phyloP scores from a whole-genome alignment of 2,888 invertebrate species.

The Steromphala cineraria region DNA sequence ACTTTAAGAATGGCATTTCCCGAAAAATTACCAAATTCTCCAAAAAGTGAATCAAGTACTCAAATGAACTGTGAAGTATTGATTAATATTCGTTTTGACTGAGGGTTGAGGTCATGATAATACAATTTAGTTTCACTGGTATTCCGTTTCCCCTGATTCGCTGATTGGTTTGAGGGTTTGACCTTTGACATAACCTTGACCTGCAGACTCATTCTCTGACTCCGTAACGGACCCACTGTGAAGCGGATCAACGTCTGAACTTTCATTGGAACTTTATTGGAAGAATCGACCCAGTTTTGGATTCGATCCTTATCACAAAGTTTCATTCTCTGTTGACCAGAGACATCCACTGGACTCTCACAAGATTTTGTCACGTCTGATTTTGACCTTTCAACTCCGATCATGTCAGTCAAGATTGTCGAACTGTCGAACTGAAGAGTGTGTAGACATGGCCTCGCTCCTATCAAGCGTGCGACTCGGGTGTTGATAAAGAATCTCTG shows the following conservation, averaged over 20 bases:
- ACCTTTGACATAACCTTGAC: conserved; percentile 4
- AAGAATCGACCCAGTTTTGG: conserved; percentile 70
- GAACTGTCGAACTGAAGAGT: conserved; percentile 60
- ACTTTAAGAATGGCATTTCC: too few species aligned
- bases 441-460: conserved; percentile 62
- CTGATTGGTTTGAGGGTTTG: background rate
- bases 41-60: too few species aligned
- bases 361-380: background rate
- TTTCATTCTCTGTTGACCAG: conserved; percentile 10
- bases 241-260: background rate
- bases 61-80: too few species aligned
- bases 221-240: background rate
- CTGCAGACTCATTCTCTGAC: background rate
- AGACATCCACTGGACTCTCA: background rate
- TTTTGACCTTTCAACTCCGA: background rate
- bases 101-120: too few species aligned
- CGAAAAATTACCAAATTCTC: too few species aligned
- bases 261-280: conserved; percentile 50
- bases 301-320: conserved; percentile 62
- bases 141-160: background rate
- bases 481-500: conserved; percentile 69
- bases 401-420: conserved; percentile 40
- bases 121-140: background rate
- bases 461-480: conserved; percentile 66
- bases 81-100: too few species aligned